Evolutionary conservation across 2,113 vertebrate genomes (phyloP).

Genomic region (Pavo muticus): DNA sequence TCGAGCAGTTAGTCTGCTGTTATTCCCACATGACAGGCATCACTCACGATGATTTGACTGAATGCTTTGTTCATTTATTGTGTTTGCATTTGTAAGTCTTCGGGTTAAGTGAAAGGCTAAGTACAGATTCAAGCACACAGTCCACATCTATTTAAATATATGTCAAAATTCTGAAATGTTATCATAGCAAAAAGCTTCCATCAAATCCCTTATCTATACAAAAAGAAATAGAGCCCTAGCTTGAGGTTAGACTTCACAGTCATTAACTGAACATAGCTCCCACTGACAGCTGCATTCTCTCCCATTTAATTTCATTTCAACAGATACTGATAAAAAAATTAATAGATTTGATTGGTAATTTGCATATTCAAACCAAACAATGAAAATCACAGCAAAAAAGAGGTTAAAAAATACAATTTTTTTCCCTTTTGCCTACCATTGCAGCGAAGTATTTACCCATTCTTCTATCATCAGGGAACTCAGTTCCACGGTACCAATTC

Average conservation of each 20-base stretch:
- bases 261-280: conserved; percentile 12
- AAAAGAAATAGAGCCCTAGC: conserved; percentile 17
- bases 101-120: conserved; percentile 56
- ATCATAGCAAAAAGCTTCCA: conserved; percentile 6
- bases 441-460: background rate
- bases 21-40: background rate
- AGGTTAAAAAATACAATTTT: background rate
- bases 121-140: background rate
- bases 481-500: background rate
- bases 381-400: background rate
- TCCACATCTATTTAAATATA: conserved; percentile 22
- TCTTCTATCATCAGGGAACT: background rate
- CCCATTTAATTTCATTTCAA: conserved; percentile 20
- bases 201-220: conserved; percentile 1
- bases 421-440: background rate
- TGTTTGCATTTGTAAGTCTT: background rate
- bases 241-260: conserved; percentile 23
- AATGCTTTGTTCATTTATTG: conserved; percentile 20
- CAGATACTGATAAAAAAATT: background rate
- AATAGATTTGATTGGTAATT: background rate
- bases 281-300: conserved; percentile 43
- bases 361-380: conserved; percentile 5
- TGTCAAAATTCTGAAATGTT: conserved; percentile 51
- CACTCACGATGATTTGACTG: background rate
- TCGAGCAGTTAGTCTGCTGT: background rate